Evolutionary conservation across 2,888 invertebrate genomes (phyloP), one percentile per base, ranked within the genome.

Genomic region (Cryptocephalus moraei): DNA sequence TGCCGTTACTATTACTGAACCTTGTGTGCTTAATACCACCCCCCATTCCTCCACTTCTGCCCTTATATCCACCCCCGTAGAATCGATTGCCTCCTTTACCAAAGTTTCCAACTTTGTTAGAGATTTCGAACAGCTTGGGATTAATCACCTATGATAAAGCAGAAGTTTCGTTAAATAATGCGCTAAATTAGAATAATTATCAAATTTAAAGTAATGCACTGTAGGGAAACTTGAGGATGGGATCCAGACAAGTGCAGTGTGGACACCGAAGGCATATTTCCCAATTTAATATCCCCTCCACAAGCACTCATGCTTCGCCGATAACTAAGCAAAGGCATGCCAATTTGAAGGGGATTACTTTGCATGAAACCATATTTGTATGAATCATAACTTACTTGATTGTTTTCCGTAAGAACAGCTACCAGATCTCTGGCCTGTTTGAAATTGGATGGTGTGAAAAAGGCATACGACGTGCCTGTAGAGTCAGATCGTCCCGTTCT

Each of bases 391-490:
- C 73, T 66, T 61, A 84, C 83, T 77, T 92, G 91, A 59, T 92
- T 91, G 49, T 93, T 93, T 76, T 94, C 93, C 65, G 80, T 78
- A 44, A 94, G 78, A 32, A 93, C 91, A 58, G 89, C 85, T 33
- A 94, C 84, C 49, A 94, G 78, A 67, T 92, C 91, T 72, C 81
- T 84, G 10, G 92, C 91, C 72, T 93, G 91, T 59, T 87, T 83
- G 53, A 83, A 80, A 69, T 94, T 93, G 58, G 82, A 82, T 39
- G 86, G 86, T 41, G 93, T 93, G 74, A 94, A 93, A 77, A 95
- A 93, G 48, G 94, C 93, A 70, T 93, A 94, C 39, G 94, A 92
- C 51, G 92, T 93, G 58, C 91, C 92, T 59, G 86, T 89, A 59
- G 85, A 80, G 68, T 87, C 82, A 39, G 86, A 86, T 45, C 94